Evolutionary conservation across 2,888 invertebrate genomes (phyloP), one percentile per base, ranked within the genome.

Genomic region (Eupithecia dodoneata): DNA sequence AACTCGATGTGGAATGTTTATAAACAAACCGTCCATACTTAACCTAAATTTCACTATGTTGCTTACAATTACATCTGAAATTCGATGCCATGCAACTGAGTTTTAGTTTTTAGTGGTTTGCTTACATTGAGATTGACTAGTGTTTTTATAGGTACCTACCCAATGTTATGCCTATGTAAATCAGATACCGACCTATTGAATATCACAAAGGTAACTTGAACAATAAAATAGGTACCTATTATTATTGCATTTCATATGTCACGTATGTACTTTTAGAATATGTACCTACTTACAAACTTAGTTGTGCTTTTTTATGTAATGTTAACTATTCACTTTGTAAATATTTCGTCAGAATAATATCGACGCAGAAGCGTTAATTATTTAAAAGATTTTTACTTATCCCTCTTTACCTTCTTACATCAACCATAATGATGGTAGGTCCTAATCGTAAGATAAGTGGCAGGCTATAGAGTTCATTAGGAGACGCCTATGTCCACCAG

Each of bases 241-340:
- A 30, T 30, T 87, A 88, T 85, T 92, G 93, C 94, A 93, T 94
- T 94, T 94, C 88, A 90, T 91, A 87, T 90, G 76, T 80, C 82
- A 78, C 77, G 76, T 63, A 30, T 10, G 30, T 74, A 85, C 76
- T 87, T 85, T 87, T 82, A 85, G 87, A 85, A 87, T 63, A 63
- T 18, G 30, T 63, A 63, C 30, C 30, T 90, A 89, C 30, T 63
- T 90, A 89, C 87, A 88, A 89, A 85, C 79, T 83, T 87, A 88
- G 88, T 91, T 91, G 89, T 93, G 93, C 91, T 94, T 94, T 93
- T 94, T 93, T 94, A 93, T 86, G 67, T 88, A 87, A 90, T 91
- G 89, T 92, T 92, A 90, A 91, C 87, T 89, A 89, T 89, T 87
- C 93, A 91, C 91, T 93, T 93, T 94, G 94, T 94, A 94, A 93